Conservation (phyloP, 2,888 invertebrate genomes). For the Chironomus riparius region DNA sequence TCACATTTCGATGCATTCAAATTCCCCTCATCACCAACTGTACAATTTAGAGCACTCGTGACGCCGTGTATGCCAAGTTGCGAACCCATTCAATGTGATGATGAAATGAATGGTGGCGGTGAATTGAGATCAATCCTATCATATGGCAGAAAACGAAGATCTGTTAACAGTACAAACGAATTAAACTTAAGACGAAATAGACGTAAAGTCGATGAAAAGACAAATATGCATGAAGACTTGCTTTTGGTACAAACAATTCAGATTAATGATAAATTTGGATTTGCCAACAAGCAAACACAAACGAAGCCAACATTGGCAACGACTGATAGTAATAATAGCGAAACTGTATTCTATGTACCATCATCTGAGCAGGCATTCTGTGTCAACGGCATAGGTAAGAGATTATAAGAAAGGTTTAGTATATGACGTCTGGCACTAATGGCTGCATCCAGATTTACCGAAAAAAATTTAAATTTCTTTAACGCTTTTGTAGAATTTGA, state of each 20-base stretch:
- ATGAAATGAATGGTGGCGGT: constrained; percentile 63
- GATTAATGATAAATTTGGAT: constrained; percentile 86
- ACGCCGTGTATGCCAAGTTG: constrained; percentile 91
- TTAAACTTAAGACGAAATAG: constrained; percentile 31
- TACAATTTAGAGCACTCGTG: constrained; percentile 90
- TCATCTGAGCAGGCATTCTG: constrained; percentile 42
- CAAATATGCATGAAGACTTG: constrained; percentile 62
- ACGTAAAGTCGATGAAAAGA: constrained; percentile 36
- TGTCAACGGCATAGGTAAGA: constrained; percentile 42
- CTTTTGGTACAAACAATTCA: constrained; percentile 83
- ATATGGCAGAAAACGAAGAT: constrained; percentile 72
- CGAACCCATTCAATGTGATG: constrained; percentile 84
- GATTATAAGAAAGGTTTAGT: too few relatives aligned
- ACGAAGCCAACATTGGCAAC: constrained; percentile 45
- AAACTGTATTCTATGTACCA: constrained; percentile 62
- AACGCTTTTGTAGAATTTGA: neutral
- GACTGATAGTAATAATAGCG: constrained; percentile 40
- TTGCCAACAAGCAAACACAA: constrained; percentile 57
- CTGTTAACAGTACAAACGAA: constrained; percentile 39
- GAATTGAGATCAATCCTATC: constrained; percentile 74
- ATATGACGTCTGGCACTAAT: too few relatives aligned
- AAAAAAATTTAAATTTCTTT: too few relatives aligned
- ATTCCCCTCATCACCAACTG: constrained; percentile 89
- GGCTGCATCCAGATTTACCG: too few relatives aligned
- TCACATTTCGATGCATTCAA: constrained; percentile 94